A percentile compares a stretch with the other conserved stretches of the same genome.
phyloP scores from a whole-genome alignment of 2,797 vertebrate species.

The Spinibarbus caldwelli region DNA sequence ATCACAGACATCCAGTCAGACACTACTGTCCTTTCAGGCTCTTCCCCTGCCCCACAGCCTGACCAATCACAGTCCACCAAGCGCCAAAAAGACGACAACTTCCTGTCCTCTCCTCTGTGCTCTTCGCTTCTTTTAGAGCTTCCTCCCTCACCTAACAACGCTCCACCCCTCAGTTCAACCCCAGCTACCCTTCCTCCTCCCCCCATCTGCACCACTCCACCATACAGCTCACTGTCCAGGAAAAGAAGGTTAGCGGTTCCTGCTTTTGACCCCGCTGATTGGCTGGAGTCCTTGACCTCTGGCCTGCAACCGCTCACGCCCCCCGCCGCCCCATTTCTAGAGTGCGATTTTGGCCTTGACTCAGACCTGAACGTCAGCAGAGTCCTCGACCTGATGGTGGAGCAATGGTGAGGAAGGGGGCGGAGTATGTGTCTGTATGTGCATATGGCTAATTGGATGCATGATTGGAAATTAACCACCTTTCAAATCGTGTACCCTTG shows the following conservation, averaged over 20 bases:
- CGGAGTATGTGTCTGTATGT: conserved; percentile 43
- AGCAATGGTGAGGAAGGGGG: conserved; percentile 77
- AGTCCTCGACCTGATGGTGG: conserved; percentile 82
- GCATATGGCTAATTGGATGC: conserved; percentile 58
- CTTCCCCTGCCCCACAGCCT: conserved; percentile 54
- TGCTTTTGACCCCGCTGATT: conserved; percentile 84
- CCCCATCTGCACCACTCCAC: conserved; percentile 81
- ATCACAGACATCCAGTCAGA: conserved; percentile 69
- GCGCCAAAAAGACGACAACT: conserved; percentile 74
- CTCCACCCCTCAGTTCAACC: conserved; percentile 68
- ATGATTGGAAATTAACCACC: conserved; percentile 59
- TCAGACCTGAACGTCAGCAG: conserved; percentile 84
- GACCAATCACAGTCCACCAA: conserved; percentile 66
- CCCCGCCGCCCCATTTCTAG: conserved; percentile 83
- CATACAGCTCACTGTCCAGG: conserved; percentile 70
- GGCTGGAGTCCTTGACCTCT: conserved; percentile 86
- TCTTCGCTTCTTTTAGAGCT: conserved; percentile 82
- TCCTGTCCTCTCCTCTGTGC: conserved; percentile 81
- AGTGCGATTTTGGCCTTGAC: conserved; percentile 85
- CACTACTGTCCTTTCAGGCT: conserved; percentile 49
- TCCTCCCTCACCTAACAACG: conserved; percentile 77
- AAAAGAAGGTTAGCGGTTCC: conserved; percentile 76
- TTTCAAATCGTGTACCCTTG: conserved; percentile 56
- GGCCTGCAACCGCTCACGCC: conserved; percentile 80
- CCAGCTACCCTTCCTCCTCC: conserved; percentile 74